Evolutionary conservation across 1,140 invertebrate genomes (phyloP).

Genomic region (Trissolcus basalis): DNA sequence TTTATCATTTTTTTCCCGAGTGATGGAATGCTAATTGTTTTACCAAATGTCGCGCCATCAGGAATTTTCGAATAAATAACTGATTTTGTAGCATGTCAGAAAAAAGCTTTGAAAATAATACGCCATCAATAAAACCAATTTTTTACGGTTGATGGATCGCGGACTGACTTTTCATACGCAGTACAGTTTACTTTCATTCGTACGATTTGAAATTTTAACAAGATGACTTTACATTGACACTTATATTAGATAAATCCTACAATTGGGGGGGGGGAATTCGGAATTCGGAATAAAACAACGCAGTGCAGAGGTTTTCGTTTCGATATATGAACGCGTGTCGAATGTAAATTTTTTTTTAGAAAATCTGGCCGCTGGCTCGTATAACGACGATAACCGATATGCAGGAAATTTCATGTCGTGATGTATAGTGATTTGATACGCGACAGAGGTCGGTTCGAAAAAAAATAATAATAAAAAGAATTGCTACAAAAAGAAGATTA

Average conservation of each 20-base stretch:
- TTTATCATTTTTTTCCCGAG: slow-evolving; percentile 9
- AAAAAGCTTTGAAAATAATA: too few species aligned
- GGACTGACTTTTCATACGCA: too few species aligned
- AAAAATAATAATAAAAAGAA: slow-evolving; percentile 43
- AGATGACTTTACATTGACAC: too few species aligned
- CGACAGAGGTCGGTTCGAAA: slow-evolving; percentile 33
- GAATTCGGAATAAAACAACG: too few species aligned
- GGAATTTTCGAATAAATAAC: too few species aligned
- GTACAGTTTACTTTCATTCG: too few species aligned
- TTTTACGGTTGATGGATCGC: too few species aligned
- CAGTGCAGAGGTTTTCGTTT: slow-evolving; percentile 45
- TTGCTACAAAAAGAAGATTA: slow-evolving; percentile 22
- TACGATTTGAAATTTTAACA: too few species aligned
- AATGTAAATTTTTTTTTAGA: slow-evolving; percentile 54
- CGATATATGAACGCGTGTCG: slow-evolving; percentile 40
- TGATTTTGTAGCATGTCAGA: too few species aligned
- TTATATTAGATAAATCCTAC: too few species aligned
- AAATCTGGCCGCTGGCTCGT: slow-evolving; percentile 40
- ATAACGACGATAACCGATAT: slow-evolving; percentile 53
- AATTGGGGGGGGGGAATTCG: too few species aligned
- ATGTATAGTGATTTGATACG: slow-evolving; percentile 44
- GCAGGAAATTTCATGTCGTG: slow-evolving; percentile 54
- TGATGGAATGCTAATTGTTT: slow-evolving; percentile 19
- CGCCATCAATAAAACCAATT: too few species aligned
- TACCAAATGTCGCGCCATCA: slow-evolving; percentile 7